Percentiles rank a stretch among this genome's conserved stretches.
These are phyloP conservation scores for Glyphotaelius pellucidus DNA, from an alignment of 2,888 invertebrate species.

Conservation along the genomic window DNA sequence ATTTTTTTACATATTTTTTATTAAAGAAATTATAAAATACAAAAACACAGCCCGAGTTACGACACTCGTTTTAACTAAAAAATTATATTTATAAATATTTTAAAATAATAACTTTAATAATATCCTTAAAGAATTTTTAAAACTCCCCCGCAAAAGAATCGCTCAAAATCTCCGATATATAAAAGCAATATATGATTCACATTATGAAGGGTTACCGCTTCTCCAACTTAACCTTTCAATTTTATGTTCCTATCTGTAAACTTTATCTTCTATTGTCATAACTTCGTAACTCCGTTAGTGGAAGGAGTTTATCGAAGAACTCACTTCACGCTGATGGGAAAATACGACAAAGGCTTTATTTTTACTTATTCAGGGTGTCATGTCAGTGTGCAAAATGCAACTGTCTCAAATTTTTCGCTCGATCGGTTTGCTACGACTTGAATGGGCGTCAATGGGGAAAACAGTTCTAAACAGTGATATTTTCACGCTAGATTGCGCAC, in stretches of 20 bases:
- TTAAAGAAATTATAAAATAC: too few species aligned
- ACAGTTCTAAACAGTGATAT: constrained; percentile 50
- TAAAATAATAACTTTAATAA: not conserved
- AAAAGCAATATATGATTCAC: not conserved
- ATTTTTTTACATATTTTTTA: too few species aligned
- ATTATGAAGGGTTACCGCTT: constrained; percentile 9
- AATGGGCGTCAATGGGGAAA: constrained; percentile 58
- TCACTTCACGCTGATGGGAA: constrained; percentile 12
- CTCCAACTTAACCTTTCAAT: constrained; percentile 13
- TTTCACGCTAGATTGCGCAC: constrained; percentile 56
- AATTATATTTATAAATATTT: too few species aligned
- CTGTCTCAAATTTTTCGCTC: constrained; percentile 59
- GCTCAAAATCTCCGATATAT: not conserved
- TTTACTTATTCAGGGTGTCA: constrained; percentile 21
- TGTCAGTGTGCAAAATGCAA: constrained; percentile 50
- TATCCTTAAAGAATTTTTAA: not conserved
- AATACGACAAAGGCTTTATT: constrained; percentile 39
- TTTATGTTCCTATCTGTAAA: constrained; percentile 18
- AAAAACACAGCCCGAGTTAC: too few species aligned
- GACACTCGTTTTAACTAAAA: too few species aligned
- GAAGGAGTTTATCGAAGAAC: not conserved
- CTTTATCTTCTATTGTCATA: constrained; percentile 43
- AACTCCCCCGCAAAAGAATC: not conserved
- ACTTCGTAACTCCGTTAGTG: constrained; percentile 13
- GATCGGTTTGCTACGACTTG: constrained; percentile 51